Evolutionary conservation across 2,113 vertebrate species (phyloP).

Genomic region (Coryphaenoides rupestris): DNA sequence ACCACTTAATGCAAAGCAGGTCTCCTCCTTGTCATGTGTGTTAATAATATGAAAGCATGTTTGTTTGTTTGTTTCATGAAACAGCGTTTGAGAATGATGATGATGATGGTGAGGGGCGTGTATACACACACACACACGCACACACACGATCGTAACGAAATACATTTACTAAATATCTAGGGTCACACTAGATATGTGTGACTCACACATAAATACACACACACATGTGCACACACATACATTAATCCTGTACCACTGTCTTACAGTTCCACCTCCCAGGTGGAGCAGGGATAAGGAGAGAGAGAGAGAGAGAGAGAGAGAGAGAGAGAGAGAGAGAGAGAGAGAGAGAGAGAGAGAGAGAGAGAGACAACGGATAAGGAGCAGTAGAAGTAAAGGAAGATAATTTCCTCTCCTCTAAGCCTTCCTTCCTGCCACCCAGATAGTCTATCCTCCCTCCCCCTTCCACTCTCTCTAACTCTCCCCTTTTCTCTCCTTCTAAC

Average conservation of each 20-base stretch:
- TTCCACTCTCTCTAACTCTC: conserved; percentile 14
- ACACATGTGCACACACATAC: conserved; percentile 1
- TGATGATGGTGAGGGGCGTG: neutral
- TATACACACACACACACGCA: neutral
- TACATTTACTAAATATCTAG: too few species aligned
- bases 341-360: conserved; percentile 31
- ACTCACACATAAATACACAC: neutral
- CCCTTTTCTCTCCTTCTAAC: conserved; percentile 11
- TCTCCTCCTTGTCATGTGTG: conserved; percentile 20
- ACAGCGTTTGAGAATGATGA: neutral
- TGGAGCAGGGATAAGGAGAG: conserved; percentile 57
- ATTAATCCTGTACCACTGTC: conserved; percentile 24
- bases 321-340: conserved; percentile 3
- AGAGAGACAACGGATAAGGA: conserved; percentile 19
- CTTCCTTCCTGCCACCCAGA: conserved; percentile 45
- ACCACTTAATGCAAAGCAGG: conserved; percentile 49
- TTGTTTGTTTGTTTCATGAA: neutral
- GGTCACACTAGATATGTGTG: too few species aligned
- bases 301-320: conserved; percentile 5
- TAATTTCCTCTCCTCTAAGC: conserved; percentile 61
- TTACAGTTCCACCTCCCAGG: conserved; percentile 60
- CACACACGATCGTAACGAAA: neutral
- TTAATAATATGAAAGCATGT: neutral
- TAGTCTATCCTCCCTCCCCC: conserved; percentile 49
- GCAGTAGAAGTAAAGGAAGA: conserved; percentile 44